These are phyloP conservation scores for Hephaestus fuliginosus DNA, from an alignment of 2,797 vertebrate species.

Conservation along the genomic window DNA sequence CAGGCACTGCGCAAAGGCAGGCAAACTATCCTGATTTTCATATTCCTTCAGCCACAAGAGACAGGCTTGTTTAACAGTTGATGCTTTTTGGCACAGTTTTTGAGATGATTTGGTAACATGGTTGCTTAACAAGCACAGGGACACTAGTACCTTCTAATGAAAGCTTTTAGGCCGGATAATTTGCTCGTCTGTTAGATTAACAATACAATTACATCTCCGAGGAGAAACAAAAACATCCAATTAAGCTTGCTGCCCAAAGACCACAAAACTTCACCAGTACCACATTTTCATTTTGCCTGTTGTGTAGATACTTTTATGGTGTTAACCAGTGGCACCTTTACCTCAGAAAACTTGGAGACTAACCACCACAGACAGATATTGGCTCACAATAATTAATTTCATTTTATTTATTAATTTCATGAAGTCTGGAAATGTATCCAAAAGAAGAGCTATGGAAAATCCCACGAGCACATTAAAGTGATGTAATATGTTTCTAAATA, in stretches of 20 bases:
- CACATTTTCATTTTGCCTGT: background rate
- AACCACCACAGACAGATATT: background rate
- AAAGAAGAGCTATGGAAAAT: background rate
- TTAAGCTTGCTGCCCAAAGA: background rate
- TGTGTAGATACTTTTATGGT: background rate
- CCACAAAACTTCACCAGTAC: background rate
- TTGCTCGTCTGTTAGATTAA: background rate
- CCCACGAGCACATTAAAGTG: too few relatives aligned
- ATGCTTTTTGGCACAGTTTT: constrained; percentile 10
- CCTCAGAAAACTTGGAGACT: background rate
- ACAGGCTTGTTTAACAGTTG: background rate
- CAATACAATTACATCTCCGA: background rate
- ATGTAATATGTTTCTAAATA: background rate
- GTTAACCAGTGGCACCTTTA: background rate
- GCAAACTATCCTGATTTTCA: background rate
- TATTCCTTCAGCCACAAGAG: constrained; percentile 4
- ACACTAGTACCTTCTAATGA: constrained; percentile 6
- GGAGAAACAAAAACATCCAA: background rate
- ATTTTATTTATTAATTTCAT: too few relatives aligned
- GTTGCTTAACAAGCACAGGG: constrained; percentile 11
- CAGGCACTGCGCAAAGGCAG: background rate
- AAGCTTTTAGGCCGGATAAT: constrained; percentile 12
- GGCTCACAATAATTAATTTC: background rate
- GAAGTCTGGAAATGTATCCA: background rate
- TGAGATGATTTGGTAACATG: constrained; percentile 2